Evolutionary conservation across 2,888 invertebrate genomes (phyloP).

Genomic region (Heteromurus nitidus): DNA sequence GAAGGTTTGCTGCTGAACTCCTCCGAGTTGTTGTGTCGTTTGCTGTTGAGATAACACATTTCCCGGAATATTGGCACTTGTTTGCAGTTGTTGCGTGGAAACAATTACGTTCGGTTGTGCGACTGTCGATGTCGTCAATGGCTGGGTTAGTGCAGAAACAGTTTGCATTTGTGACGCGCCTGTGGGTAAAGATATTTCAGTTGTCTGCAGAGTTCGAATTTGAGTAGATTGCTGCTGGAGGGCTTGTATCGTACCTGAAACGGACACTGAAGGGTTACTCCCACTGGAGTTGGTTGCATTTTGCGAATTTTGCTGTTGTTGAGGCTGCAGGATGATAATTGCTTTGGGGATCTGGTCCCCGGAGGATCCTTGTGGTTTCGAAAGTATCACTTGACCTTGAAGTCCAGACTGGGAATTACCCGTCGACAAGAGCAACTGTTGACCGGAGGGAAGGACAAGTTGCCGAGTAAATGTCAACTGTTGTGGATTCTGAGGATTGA

Average conservation of each 20-base stretch:
- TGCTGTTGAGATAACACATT: not conserved
- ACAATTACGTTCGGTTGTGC: not conserved
- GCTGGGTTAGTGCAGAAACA: not conserved
- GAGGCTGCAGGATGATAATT: conserved; percentile 71
- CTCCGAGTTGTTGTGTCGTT: not conserved
- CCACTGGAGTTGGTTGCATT: not conserved
- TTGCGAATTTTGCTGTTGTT: conserved; percentile 60
- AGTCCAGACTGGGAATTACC: conserved; percentile 63
- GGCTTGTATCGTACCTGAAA: conserved; percentile 28
- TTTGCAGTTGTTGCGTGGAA: not conserved
- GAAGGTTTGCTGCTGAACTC: not conserved
- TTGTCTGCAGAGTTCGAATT: not conserved
- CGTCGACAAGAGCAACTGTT: conserved; percentile 72
- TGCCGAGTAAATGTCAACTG: conserved; percentile 72
- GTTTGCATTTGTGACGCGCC: not conserved
- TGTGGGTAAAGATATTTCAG: not conserved
- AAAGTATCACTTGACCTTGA: conserved; percentile 72
- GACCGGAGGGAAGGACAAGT: conserved; percentile 72
- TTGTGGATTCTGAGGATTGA: conserved; percentile 68
- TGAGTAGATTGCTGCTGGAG: conserved; percentile 61
- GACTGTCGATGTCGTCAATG: not conserved
- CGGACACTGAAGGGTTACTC: not conserved
- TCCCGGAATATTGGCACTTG: conserved; percentile 4
- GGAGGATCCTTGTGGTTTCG: conserved; percentile 65
- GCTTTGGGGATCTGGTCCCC: conserved; percentile 71